Conservation (phyloP, 1,140 invertebrate genomes). For the Aphelenchoides besseyi region DNA sequence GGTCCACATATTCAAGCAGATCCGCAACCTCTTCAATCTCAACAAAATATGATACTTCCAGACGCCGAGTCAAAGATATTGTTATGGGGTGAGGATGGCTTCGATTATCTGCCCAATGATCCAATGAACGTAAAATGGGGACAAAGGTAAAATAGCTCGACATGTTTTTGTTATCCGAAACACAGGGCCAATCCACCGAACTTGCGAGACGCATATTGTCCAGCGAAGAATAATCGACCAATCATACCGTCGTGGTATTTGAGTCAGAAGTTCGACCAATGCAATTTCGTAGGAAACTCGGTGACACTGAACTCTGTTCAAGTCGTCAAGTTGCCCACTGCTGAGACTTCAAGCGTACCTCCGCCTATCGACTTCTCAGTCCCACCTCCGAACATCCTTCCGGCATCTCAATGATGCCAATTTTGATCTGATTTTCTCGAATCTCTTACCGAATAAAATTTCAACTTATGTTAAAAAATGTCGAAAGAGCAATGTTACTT, state of each 20-base stretch:
- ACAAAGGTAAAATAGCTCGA: too few relatives aligned
- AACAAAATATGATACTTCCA: constrained; percentile 3
- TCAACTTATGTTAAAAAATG: too few relatives aligned
- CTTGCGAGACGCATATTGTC: neutral
- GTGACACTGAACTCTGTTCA: too few relatives aligned
- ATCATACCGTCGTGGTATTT: constrained; percentile 16
- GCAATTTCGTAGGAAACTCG: too few relatives aligned
- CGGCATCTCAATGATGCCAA: neutral
- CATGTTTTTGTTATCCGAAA: too few relatives aligned
- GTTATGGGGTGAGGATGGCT: constrained; percentile 10
- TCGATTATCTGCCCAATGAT: constrained; percentile 1
- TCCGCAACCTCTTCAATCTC: neutral
- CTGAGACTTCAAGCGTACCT: too few relatives aligned
- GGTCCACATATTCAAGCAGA: constrained; percentile 20
- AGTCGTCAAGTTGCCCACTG: too few relatives aligned
- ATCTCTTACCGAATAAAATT: neutral
- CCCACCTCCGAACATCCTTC: neutral
- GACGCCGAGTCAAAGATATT: neutral
- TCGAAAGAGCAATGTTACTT: too few relatives aligned
- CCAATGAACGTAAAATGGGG: constrained; percentile 7
- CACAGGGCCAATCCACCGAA: neutral
- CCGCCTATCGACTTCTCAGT: neutral
- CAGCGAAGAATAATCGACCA: neutral
- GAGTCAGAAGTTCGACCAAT: neutral
- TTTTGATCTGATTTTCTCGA: neutral